Percentiles rank a stretch among this genome's conserved stretches.
Conservation (phyloP, 30 jellyfish, hydroid and myxozoan species). For the Chironex yamaguchii region DNA sequence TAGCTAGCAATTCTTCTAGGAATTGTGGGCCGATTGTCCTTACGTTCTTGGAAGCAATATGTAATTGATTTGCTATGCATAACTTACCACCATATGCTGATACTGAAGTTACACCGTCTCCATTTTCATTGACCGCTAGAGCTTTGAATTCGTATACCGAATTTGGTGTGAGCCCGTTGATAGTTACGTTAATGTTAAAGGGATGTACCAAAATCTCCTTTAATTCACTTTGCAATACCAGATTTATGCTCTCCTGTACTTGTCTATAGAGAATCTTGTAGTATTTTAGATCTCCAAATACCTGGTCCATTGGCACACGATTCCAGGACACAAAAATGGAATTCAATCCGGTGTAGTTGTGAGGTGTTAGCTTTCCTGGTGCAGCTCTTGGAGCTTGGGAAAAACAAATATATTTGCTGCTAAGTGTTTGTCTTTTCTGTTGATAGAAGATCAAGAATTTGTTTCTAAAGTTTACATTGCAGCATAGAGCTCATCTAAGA, state of each 20-base stretch:
- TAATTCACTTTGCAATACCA: background rate
- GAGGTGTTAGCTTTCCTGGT: conserved; percentile 35
- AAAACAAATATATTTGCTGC: background rate
- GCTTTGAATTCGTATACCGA: conserved; percentile 41
- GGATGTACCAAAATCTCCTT: conserved; percentile 26
- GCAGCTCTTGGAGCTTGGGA: conserved; percentile 65
- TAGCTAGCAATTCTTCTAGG: too few species aligned
- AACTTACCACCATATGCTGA: conserved; percentile 51
- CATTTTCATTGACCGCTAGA: conserved; percentile 79
- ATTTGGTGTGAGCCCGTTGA: conserved; percentile 25
- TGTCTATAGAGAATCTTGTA: background rate
- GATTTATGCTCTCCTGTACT: background rate
- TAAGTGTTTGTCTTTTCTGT: too few species aligned
- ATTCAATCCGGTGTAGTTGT: background rate
- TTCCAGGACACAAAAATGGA: conserved; percentile 21
- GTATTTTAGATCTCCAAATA: conserved; percentile 33
- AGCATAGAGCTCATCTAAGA: too few species aligned
- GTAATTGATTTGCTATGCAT: too few species aligned
- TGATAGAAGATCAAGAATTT: too few species aligned
- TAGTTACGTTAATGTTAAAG: background rate
- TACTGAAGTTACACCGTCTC: conserved; percentile 79
- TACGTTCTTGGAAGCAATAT: too few species aligned
- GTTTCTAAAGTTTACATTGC: too few species aligned
- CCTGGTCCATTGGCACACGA: conserved; percentile 31
- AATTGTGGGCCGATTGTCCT: too few species aligned